These are phyloP conservation scores for Drosophila melanocephala DNA, from an alignment of 2,888 invertebrate species.

Conservation along the genomic window DNA sequence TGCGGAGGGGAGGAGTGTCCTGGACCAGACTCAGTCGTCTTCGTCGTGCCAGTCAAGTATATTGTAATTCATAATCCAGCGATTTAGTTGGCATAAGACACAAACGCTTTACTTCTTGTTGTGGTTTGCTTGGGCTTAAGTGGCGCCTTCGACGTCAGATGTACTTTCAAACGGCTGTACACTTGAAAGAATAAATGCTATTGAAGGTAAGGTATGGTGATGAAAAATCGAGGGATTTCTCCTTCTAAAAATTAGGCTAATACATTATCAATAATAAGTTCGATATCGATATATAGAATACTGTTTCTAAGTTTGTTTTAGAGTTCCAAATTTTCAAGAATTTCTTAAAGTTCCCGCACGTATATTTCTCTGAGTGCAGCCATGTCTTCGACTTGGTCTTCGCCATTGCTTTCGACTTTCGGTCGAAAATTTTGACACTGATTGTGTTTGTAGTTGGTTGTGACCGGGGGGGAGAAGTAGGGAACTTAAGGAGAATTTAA, in stretches of 20 bases:
- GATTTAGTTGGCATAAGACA: constrained; percentile 78
- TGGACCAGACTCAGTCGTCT: constrained; percentile 19
- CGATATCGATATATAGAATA: not conserved
- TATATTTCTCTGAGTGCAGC: constrained; percentile 6
- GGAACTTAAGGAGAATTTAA: constrained; percentile 44
- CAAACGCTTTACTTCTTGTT: constrained; percentile 76
- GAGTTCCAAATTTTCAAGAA: not conserved
- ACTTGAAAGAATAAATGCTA: not conserved
- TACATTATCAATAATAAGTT: not conserved
- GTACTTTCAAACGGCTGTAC: constrained; percentile 19
- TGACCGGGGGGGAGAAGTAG: not conserved
- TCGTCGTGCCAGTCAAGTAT: constrained; percentile 66
- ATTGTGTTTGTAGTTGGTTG: constrained; percentile 67
- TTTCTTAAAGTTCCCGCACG: not conserved
- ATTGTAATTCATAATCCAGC: constrained; percentile 82
- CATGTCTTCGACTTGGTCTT: constrained; percentile 27
- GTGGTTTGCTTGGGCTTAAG: constrained; percentile 75
- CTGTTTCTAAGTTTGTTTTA: not conserved
- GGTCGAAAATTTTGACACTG: constrained; percentile 77
- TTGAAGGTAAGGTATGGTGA: not conserved
- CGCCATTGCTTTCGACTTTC: constrained; percentile 31
- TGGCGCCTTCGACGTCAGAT: constrained; percentile 37
- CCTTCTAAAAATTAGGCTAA: not conserved
- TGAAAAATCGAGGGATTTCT: not conserved
- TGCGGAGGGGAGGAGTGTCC: not conserved